Evolutionary conservation across 1,140 invertebrate genomes (phyloP).

Genomic region (Lepidostoma basale): DNA sequence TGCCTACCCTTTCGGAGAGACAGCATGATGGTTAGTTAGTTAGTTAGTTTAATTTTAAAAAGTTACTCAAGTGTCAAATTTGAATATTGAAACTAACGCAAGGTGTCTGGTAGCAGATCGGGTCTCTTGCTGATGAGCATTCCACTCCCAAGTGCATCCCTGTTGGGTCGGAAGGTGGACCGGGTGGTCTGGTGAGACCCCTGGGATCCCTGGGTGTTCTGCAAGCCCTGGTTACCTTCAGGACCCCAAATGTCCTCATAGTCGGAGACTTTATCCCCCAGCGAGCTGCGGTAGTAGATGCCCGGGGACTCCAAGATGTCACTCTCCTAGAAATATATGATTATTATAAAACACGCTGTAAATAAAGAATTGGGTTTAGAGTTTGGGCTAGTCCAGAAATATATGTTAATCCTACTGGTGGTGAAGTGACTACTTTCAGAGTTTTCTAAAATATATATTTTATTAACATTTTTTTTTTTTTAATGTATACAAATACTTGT

Average conservation of each 20-base stretch:
- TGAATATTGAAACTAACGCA: slow-evolving; percentile 67
- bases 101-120: slow-evolving; percentile 70
- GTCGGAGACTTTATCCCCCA: slow-evolving; percentile 91
- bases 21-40: too few relatives aligned
- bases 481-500: not conserved
- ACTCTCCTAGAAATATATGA: slow-evolving; percentile 74
- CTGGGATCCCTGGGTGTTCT: slow-evolving; percentile 58
- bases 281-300: slow-evolving; percentile 82
- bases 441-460: too few relatives aligned
- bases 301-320: slow-evolving; percentile 83
- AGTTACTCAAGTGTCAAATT: too few relatives aligned
- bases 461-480: slow-evolving; percentile 4
- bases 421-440: too few relatives aligned
- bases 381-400: too few relatives aligned
- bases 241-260: slow-evolving; percentile 94
- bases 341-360: too few relatives aligned
- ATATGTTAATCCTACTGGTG: too few relatives aligned
- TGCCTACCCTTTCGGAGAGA: too few relatives aligned
- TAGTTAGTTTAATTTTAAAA: too few relatives aligned
- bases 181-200: slow-evolving; percentile 55
- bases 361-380: too few relatives aligned
- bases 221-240: slow-evolving; percentile 61
- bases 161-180: slow-evolving; percentile 62
- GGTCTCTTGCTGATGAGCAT: slow-evolving; percentile 64
- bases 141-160: slow-evolving; percentile 57